Evolutionary conservation across 2,113 vertebrate genomes (phyloP).

Genomic region (Ptilorrhoa leucosticta): DNA sequence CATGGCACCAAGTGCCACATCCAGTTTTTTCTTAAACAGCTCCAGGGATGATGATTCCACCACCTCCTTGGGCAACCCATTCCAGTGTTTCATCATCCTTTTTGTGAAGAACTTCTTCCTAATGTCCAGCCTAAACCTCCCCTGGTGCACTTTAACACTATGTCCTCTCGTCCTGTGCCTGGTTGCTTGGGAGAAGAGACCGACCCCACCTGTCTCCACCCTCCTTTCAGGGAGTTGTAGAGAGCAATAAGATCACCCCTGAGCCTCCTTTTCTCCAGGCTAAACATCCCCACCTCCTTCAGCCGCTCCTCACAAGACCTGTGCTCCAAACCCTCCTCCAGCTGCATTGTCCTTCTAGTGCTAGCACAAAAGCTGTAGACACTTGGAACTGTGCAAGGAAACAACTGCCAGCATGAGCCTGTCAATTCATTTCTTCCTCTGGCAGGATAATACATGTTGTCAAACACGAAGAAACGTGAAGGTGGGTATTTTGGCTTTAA

Average conservation of each 20-base stretch:
- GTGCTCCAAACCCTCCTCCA: neutral
- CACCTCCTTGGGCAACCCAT: neutral
- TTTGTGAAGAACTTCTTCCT: neutral
- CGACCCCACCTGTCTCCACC: fast-evolving
- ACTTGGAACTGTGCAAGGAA: neutral
- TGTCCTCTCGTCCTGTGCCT: neutral
- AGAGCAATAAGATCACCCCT: neutral
- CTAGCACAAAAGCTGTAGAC: neutral
- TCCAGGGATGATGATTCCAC: neutral
- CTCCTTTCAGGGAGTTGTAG: neutral
- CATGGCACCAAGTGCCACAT: neutral
- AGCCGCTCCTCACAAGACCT: too few relatives aligned
- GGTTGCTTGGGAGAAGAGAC: neutral
- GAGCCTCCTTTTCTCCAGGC: neutral
- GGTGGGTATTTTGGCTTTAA: neutral
- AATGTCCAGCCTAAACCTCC: neutral
- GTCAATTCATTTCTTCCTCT: neutral
- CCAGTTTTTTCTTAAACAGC: neutral
- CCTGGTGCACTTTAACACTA: neutral
- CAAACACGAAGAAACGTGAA: too few relatives aligned
- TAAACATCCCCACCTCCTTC: neutral
- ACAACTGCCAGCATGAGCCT: neutral
- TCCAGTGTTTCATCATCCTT: neutral
- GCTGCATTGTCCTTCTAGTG: neutral
- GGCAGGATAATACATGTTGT: neutral